These are phyloP conservation scores for Yoshiicerus persimilis DNA, from an alignment of 1,140 invertebrate species.

Conservation along the genomic window DNA sequence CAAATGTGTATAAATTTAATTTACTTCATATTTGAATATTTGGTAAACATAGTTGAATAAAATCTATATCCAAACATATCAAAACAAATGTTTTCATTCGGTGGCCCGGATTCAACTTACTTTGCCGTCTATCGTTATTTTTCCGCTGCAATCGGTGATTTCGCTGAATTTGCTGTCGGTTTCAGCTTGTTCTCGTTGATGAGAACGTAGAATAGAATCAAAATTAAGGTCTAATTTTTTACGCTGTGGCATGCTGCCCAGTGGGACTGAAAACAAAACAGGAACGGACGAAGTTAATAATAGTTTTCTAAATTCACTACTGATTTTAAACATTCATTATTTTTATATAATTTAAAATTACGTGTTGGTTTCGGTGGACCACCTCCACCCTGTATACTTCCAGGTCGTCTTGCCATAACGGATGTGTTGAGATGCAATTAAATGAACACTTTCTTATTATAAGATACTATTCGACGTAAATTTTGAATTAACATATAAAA, in stretches of 20 bases:
- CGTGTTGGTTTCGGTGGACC: slow-evolving; percentile 11
- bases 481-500: neutral
- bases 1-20: no score
- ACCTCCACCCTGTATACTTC: neutral
- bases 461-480: neutral
- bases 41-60: neutral
- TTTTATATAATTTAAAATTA: neutral
- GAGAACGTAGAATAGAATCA: neutral
- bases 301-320: no score
- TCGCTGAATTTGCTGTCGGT: slow-evolving; percentile 61
- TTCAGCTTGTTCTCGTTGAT: slow-evolving; percentile 22
- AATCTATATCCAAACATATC: no score
- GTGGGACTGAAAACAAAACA: neutral
- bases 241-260: neutral
- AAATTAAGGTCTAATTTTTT: slow-evolving; percentile 38
- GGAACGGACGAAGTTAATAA: neutral
- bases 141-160: slow-evolving; percentile 79
- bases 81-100: no score
- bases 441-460: neutral
- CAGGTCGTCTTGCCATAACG: neutral
- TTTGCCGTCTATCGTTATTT: slow-evolving; percentile 75
- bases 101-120: slow-evolving; percentile 51
- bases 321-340: neutral
- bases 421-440: neutral
- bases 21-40: no score